phyloP scores from a whole-genome alignment of 2,797 vertebrate species.

The Clarias fuscus region DNA sequence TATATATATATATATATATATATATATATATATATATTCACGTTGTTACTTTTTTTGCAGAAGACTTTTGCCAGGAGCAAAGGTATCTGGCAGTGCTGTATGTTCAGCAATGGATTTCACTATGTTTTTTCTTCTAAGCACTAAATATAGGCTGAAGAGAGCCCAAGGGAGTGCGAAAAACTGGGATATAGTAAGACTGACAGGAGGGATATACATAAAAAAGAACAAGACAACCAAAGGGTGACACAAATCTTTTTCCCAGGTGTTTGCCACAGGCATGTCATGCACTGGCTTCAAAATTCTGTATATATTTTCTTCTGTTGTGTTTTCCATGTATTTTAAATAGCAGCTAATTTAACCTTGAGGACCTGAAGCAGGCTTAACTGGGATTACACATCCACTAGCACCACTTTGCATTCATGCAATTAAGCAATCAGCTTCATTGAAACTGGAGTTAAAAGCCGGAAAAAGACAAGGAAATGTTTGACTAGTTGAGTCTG shows the following conservation, averaged over 20 bases:
- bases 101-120: conserved; percentile 17
- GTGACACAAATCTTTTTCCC: background rate
- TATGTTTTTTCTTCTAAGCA: background rate
- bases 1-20: background rate
- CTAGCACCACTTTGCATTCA: background rate
- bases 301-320: background rate
- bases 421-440: background rate
- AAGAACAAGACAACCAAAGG: background rate
- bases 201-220: background rate
- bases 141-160: conserved; percentile 13
- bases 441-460: background rate
- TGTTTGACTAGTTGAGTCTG: background rate
- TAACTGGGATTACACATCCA: background rate
- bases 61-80: background rate
- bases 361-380: background rate
- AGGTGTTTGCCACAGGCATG: background rate
- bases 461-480: background rate
- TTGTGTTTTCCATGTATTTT: background rate
- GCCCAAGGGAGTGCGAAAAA: background rate
- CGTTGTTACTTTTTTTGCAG: background rate
- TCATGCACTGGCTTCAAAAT: background rate
- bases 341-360: background rate
- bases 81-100: background rate
- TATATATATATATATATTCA: too few relatives aligned
- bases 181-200: background rate